Conservation (phyloP, 2,888 invertebrate genomes). For the Pachycephus smyrnensis region DNA sequence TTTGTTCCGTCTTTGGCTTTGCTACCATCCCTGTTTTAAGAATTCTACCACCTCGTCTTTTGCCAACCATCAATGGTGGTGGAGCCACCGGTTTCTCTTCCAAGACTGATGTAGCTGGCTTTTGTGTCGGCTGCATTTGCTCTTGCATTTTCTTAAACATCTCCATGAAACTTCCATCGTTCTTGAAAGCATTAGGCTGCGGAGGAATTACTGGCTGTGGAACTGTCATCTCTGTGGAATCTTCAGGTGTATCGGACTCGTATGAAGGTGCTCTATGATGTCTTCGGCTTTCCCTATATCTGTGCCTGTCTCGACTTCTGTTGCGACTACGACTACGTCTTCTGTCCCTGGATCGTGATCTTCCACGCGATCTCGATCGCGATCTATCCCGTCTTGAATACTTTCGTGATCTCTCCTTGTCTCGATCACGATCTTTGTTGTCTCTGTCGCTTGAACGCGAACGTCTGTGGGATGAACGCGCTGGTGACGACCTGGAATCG, state of each 20-base stretch:
- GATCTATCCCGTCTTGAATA: slow-evolving; percentile 30
- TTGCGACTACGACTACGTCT: slow-evolving; percentile 57
- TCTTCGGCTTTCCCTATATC: slow-evolving; percentile 48
- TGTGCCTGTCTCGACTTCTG: slow-evolving; percentile 37
- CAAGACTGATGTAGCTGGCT: slow-evolving; percentile 59
- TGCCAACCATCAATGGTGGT: slow-evolving; percentile 76
- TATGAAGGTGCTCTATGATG: slow-evolving; percentile 52
- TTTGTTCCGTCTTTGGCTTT: slow-evolving; percentile 80
- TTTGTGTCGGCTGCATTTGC: slow-evolving; percentile 58
- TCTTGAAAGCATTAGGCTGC: slow-evolving; percentile 79
- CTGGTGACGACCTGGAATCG: slow-evolving; percentile 50
- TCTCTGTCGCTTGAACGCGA: slow-evolving; percentile 38
- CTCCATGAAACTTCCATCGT: slow-evolving; percentile 91
- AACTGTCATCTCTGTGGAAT: slow-evolving; percentile 30
- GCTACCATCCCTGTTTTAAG: slow-evolving; percentile 92
- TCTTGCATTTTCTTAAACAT: slow-evolving; percentile 93
- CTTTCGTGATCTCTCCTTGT: slow-evolving; percentile 25
- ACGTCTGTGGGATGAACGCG: slow-evolving; percentile 44
- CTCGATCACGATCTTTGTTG: slow-evolving; percentile 21
- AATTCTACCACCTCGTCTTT: slow-evolving; percentile 86
- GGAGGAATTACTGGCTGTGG: slow-evolving; percentile 54
- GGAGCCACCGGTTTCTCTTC: slow-evolving; percentile 68
- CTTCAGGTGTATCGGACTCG: slow-evolving; percentile 56
- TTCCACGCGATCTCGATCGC: slow-evolving; percentile 39
- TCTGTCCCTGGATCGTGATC: slow-evolving; percentile 53